Conservation (phyloP, 2,888 invertebrate genomes). For the Nipponacmea schrenckii region DNA sequence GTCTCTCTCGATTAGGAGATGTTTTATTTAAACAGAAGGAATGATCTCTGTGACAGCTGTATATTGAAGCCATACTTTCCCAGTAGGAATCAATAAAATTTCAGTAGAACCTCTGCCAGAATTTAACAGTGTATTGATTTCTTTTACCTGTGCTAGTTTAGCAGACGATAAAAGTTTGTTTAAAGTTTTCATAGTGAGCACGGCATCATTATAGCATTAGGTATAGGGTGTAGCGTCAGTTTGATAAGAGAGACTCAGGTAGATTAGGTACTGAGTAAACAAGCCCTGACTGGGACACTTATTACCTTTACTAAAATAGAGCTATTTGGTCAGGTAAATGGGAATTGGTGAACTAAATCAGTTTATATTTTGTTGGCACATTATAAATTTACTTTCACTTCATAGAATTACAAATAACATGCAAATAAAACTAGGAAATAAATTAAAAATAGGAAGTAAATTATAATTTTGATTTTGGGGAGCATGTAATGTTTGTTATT, state of each 20-base stretch:
- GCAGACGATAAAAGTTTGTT: slow-evolving; percentile 8
- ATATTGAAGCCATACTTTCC: slow-evolving; percentile 4
- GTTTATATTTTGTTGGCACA: too few relatives aligned
- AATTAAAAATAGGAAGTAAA: too few relatives aligned
- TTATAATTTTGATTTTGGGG: too few relatives aligned
- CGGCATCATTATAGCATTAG: not conserved
- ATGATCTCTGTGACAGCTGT: slow-evolving; percentile 15
- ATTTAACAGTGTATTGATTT: slow-evolving; percentile 4
- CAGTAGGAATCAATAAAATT: slow-evolving; percentile 1
- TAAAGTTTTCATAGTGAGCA: not conserved
- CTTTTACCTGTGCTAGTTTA: not conserved
- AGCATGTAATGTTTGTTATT: too few relatives aligned
- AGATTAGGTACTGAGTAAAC: slow-evolving; percentile 7
- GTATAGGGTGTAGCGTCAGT: slow-evolving; percentile 2
- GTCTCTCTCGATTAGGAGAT: not conserved
- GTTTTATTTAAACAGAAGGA: slow-evolving; percentile 16
- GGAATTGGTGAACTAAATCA: not conserved
- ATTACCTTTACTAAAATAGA: slow-evolving; percentile 2
- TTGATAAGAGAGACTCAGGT: not conserved
- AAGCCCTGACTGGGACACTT: slow-evolving; percentile 6
- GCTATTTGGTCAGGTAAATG: slow-evolving; percentile 7
- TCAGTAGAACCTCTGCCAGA: slow-evolving; percentile 7
- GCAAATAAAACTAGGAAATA: too few relatives aligned
- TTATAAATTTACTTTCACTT: too few relatives aligned
- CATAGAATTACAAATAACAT: too few relatives aligned